These are phyloP conservation scores for Cydia amplana DNA, from an alignment of 1,140 invertebrate genomes.

Conservation along the genomic window DNA sequence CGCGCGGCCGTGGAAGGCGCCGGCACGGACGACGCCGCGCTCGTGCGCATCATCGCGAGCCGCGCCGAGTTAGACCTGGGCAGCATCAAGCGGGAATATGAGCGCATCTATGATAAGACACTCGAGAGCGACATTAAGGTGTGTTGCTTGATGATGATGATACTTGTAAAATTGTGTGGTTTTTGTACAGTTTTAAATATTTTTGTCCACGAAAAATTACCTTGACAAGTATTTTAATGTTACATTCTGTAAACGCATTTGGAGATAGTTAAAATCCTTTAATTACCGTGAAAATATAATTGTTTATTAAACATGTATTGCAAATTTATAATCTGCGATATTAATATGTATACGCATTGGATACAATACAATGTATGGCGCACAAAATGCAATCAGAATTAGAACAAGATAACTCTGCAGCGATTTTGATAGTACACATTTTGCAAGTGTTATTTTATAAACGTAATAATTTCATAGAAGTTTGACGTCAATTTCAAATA, in stretches of 20 bases:
- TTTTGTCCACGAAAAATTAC: too few relatives aligned
- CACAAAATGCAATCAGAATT: neutral
- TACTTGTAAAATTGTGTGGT: conserved; percentile 17
- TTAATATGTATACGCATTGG: too few relatives aligned
- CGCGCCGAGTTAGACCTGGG: conserved; percentile 87
- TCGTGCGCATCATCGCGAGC: conserved; percentile 86
- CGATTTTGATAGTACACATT: too few relatives aligned
- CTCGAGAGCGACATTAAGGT: conserved; percentile 84
- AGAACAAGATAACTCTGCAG: too few relatives aligned
- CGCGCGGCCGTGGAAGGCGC: conserved; percentile 85
- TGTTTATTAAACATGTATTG: too few relatives aligned
- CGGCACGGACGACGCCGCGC: conserved; percentile 85
- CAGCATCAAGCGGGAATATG: conserved; percentile 85
- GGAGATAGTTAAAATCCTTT: too few relatives aligned
- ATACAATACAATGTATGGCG: neutral
- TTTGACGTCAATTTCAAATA: neutral
- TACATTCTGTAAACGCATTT: too few relatives aligned
- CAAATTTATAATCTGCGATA: too few relatives aligned
- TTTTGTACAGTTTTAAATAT: neutral
- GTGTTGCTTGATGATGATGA: conserved; percentile 45
- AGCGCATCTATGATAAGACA: conserved; percentile 85
- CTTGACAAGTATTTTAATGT: too few relatives aligned
- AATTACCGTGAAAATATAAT: too few relatives aligned
- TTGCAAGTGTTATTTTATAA: too few relatives aligned
- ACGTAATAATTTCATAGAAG: too few relatives aligned